Base-by-base conservation (phyloP, 2,797 vertebrate genomes). In the Lepilemur septentrionalis region DNA sequence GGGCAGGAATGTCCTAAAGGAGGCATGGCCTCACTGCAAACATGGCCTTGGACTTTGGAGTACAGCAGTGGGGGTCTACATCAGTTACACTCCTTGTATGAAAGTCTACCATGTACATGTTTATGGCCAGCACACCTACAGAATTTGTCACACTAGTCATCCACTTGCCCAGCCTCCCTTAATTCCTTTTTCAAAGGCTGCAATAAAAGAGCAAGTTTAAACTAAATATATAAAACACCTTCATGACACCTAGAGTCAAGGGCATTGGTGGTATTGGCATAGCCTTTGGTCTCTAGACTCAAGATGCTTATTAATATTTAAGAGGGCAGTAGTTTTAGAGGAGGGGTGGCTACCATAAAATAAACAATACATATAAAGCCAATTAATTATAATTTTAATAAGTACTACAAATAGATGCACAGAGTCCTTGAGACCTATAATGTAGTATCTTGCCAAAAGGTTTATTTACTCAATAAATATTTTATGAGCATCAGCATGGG, bases 211-310 rank as follows among this genome's bases (percentile, higher is more conserved):
- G 35, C 8, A 72, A 73, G 46, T 41, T 73, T 67, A 59, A 76
- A 52, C 52, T 43, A 9, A 50, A n/a, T 25, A 32, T 28, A 35
- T 22, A 72, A n/a, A 80, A 30, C 35, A 81, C 11, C 7, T 41
- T 20, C 14, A 1, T 2, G 0, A 70, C 10, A 20, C 23, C 30
- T 43, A 55, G 35, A 55, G 48, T 12, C 73, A 15, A 80, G 46
- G 46, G 25, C 57, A 55, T 55, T 14, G 25, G 28, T 43, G 22
- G 15, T 13, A 32, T 41, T 25, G 0, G 6, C 30, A 57, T 4
- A 52, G 43, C 11, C 52, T 59, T 50, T 85, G 59, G 12, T 80
- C 41, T 96, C 69, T 55, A 75, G 46, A 72, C 22, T 82, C 20
- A 73, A 46, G 46, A 61, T 23, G 59, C n/a, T 46, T 84, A n/a